Percentiles rank a stretch among this genome's conserved stretches.
Conservation (phyloP, 2,113 vertebrate species). For the Ictalurus furcatus region DNA sequence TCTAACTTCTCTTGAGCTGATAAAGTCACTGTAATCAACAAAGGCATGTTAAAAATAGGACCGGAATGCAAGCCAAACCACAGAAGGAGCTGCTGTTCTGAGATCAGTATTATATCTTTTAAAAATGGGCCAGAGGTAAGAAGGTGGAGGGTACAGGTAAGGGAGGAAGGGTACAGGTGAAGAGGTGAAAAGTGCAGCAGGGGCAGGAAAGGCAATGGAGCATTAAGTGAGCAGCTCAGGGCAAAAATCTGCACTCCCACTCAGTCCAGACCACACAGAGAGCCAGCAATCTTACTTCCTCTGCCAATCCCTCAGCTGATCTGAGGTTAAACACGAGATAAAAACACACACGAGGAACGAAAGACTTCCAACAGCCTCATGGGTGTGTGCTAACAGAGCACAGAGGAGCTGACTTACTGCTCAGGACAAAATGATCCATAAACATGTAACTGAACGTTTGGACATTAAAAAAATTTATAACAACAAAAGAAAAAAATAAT, state of each 20-base stretch:
- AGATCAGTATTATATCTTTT: constrained; percentile 15
- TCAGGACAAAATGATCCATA: constrained; percentile 3
- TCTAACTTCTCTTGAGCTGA: background rate
- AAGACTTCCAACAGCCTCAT: constrained; percentile 17
- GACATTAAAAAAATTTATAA: background rate
- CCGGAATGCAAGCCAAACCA: constrained; percentile 3
- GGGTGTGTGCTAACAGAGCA: constrained; percentile 25
- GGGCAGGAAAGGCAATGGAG: constrained; percentile 71
- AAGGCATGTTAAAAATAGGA: background rate
- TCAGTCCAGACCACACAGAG: constrained; percentile 82
- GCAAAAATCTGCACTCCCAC: constrained; percentile 70
- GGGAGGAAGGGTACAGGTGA: constrained; percentile 45
- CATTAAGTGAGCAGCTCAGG: constrained; percentile 75
- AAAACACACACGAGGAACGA: constrained; percentile 38
- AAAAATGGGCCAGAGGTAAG: constrained; percentile 20
- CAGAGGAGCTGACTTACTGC: background rate
- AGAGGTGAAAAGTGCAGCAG: constrained; percentile 51
- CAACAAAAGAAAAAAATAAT: background rate
- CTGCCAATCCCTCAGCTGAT: constrained; percentile 54
- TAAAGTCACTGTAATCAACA: constrained; percentile 10
- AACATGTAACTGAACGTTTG: background rate
- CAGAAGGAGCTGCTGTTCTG: background rate
- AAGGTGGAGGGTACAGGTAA: constrained; percentile 32
- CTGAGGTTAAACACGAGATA: constrained; percentile 58
- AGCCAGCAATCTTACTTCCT: constrained; percentile 72